Evolutionary conservation across 2,888 invertebrate genomes (phyloP).

Genomic region (Drosophila kuntzei): DNA sequence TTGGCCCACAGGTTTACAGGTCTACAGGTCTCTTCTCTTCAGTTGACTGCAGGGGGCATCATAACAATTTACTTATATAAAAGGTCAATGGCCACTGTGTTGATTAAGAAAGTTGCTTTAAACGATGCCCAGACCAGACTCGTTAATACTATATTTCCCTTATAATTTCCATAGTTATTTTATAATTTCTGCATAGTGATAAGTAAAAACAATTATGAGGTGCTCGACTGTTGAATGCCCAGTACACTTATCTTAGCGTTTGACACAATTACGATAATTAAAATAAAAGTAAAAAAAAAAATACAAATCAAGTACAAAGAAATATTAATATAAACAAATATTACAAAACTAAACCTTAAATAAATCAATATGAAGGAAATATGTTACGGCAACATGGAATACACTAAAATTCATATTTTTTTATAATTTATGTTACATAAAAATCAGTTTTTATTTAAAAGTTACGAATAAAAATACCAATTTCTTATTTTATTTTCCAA

Average conservation of each 20-base stretch:
- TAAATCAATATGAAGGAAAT: too few species aligned
- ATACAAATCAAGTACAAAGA: too few species aligned
- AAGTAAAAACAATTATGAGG: not conserved
- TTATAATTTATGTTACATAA: too few species aligned
- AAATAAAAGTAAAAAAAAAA: too few species aligned
- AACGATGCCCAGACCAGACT: not conserved
- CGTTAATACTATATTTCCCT: not conserved
- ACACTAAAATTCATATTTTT: too few species aligned
- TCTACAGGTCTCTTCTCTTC: slow-evolving; percentile 26
- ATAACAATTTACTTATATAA: slow-evolving; percentile 40
- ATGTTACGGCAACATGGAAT: too few species aligned
- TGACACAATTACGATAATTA: too few species aligned
- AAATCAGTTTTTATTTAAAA: too few species aligned
- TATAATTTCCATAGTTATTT: not conserved
- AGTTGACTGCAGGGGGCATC: slow-evolving; percentile 12
- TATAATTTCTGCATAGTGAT: not conserved
- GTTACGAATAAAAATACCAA: too few species aligned
- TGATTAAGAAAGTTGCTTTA: slow-evolving; percentile 36
- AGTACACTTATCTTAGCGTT: not conserved
- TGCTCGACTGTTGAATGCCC: not conserved
- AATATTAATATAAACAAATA: too few species aligned
- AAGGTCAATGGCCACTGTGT: slow-evolving; percentile 25
- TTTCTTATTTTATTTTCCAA: too few species aligned
- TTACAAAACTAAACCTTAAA: too few species aligned
- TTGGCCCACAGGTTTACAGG: slow-evolving; percentile 15